phyloP scores from a whole-genome alignment of 2,113 vertebrate species.

The Neolamprologus tretocephalus region DNA sequence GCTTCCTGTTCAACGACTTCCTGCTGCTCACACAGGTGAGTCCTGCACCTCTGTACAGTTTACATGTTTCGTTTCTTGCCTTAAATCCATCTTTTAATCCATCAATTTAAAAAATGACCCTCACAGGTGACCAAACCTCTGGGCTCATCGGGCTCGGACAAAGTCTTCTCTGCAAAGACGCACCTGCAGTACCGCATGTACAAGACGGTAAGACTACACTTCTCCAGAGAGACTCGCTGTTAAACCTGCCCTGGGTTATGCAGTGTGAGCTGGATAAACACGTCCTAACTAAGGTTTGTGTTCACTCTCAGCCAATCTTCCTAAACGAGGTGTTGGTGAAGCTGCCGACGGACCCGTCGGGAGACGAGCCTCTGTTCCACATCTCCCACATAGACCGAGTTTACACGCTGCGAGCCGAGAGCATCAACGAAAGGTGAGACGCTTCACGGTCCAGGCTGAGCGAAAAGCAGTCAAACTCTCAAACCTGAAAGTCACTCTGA shows the following conservation, averaged over 20 bases:
- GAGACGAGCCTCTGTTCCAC: slow-evolving; percentile 96
- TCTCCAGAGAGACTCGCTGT: not conserved
- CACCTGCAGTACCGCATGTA: slow-evolving; percentile 99
- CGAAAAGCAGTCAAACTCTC: not conserved
- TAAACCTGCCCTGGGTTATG: not conserved
- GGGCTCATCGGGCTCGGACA: slow-evolving; percentile 86
- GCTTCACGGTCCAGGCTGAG: accelerated
- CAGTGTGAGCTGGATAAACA: accelerated
- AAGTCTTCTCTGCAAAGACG: slow-evolving; percentile 96
- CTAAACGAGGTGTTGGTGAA: slow-evolving; percentile 97
- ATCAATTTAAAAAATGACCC: not conserved
- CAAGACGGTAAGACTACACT: slow-evolving; percentile 81
- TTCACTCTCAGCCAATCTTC: slow-evolving; percentile 88
- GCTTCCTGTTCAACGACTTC: slow-evolving; percentile 99
- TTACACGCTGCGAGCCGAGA: slow-evolving; percentile 93
- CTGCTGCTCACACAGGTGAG: slow-evolving; percentile 92
- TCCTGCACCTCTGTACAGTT: not conserved
- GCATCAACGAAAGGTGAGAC: slow-evolving; percentile 89
- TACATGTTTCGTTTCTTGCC: accelerated
- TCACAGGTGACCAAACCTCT: slow-evolving; percentile 86
- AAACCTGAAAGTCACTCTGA: not conserved
- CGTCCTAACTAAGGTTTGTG: not conserved
- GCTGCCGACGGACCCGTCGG: slow-evolving; percentile 94
- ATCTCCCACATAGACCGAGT: slow-evolving; percentile 98
- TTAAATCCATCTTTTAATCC: not conserved